Base-by-base conservation (phyloP, 2,888 invertebrate species). In the Resseliella maxima region DNA sequence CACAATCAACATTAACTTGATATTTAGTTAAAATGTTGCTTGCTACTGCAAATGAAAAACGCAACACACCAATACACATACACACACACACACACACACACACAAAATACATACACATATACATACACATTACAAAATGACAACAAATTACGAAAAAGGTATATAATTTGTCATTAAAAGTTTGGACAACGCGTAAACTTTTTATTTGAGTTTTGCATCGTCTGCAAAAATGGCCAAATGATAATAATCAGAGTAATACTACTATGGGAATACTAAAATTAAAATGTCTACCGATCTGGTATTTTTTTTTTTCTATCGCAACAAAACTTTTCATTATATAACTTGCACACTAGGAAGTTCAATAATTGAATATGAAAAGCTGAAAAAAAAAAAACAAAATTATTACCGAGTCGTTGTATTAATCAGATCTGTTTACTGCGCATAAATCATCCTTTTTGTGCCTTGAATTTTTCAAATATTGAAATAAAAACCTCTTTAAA, bases 291-390 rank as follows among this genome's bases (percentile, higher is more conserved):
- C 8, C 46, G 18, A 50, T 50, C n/a, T n/a, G n/a, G n/a, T n/a
- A n/a, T n/a, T n/a, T 50, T 50, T 50, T 50, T 50, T 50, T 18
- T 2, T 50, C 41, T 41, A 5, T 12, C 41, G 41, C 31, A 59
- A 72, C 72, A 72, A 18, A 72, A 35, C 31, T 31, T 31, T 31
- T 5, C 24, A 59, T 27, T 59, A 24, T 24, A 18, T 18, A 50
- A 59, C 59, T 6, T 27, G 59, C 5, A 18, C 50, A 6, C 59
- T 24, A 27, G 59, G 27, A 59, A 24, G 27, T 27, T 59, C 59
- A 24, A 59, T 59, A 59, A 59, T 59, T 59, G 59, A 59, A 59
- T 59, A 59, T 18, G 18, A 50, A 6, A 50, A 59, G 59, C 50
- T 2, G n/a, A n/a, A n/a, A n/a, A n/a, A n/a, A n/a, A n/a, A n/a